A percentile compares a stretch with the other conserved stretches of the same genome.
Evolutionary conservation across 2,113 vertebrate species (phyloP).

Genomic region (Craseonycteris thonglongyai): DNA sequence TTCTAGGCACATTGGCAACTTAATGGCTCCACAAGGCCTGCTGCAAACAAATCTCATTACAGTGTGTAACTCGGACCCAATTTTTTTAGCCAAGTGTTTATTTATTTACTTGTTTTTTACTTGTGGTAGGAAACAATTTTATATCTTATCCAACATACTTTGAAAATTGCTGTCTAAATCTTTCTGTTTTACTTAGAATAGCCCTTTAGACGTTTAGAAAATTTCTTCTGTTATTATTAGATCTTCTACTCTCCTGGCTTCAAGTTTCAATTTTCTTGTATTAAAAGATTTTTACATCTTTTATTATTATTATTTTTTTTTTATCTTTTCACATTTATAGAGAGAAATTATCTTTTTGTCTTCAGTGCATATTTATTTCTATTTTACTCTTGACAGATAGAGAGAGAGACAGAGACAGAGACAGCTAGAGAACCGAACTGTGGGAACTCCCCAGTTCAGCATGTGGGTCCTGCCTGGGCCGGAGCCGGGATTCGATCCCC

Average conservation of each 20-base stretch:
- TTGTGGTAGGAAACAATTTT: background rate
- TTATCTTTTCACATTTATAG: too few species aligned
- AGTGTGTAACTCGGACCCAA: background rate
- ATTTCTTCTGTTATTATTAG: background rate
- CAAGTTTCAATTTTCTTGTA: background rate
- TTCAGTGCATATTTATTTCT: too few species aligned
- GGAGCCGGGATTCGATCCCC: too few species aligned
- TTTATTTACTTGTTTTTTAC: background rate
- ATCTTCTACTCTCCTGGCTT: background rate
- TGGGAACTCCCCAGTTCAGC: too few species aligned
- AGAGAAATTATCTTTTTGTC: too few species aligned
- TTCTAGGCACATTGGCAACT: background rate
- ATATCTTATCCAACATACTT: background rate
- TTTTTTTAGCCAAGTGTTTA: background rate
- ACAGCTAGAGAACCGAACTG: too few species aligned
- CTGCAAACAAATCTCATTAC: background rate
- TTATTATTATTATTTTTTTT: too few species aligned
- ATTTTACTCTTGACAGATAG: too few species aligned
- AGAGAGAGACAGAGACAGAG: too few species aligned
- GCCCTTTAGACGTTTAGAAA: background rate
- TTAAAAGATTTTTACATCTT: background rate
- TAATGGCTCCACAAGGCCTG: background rate
- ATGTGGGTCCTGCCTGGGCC: too few species aligned
- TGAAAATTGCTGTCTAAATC: background rate
- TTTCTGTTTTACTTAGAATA: background rate